phyloP scores from a whole-genome alignment of 2,113 vertebrate genomes.

The Eonycteris spelaea region DNA sequence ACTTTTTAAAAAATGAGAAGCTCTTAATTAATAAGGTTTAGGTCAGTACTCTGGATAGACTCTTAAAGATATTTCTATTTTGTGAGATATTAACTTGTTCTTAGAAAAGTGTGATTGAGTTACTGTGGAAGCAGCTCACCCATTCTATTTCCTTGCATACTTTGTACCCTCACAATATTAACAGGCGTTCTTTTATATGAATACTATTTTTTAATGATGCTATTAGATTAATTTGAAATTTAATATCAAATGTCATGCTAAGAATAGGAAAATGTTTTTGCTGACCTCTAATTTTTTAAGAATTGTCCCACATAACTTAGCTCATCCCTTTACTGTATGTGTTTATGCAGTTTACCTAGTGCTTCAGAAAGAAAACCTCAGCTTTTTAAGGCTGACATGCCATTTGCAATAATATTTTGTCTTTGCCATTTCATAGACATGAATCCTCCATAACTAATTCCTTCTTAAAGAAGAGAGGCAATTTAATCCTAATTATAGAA shows the following conservation, averaged over 20 bases:
- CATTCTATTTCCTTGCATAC: neutral
- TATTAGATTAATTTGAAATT: neutral
- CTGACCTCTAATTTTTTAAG: slow-evolving; percentile 11
- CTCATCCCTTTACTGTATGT: neutral
- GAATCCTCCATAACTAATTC: neutral
- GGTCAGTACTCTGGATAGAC: neutral
- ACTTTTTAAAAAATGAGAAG: neutral
- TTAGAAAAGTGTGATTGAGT: neutral
- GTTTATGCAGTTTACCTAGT: slow-evolving; percentile 33
- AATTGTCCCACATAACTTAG: neutral
- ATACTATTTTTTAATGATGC: neutral
- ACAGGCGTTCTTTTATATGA: neutral
- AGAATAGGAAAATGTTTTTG: neutral
- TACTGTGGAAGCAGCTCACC: neutral
- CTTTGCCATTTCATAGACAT: slow-evolving; percentile 7
- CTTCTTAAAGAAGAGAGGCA: neutral
- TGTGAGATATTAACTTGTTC: neutral
- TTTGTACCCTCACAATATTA: neutral
- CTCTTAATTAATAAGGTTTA: slow-evolving; percentile 8
- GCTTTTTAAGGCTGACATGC: neutral
- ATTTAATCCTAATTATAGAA: slow-evolving; percentile 7
- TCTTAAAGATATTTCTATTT: neutral
- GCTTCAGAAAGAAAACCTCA: slow-evolving; percentile 17
- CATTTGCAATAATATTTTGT: neutral
- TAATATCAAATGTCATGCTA: neutral